Base-by-base conservation (phyloP, 2,888 invertebrate species). In the Xanthorhoe designata region DNA sequence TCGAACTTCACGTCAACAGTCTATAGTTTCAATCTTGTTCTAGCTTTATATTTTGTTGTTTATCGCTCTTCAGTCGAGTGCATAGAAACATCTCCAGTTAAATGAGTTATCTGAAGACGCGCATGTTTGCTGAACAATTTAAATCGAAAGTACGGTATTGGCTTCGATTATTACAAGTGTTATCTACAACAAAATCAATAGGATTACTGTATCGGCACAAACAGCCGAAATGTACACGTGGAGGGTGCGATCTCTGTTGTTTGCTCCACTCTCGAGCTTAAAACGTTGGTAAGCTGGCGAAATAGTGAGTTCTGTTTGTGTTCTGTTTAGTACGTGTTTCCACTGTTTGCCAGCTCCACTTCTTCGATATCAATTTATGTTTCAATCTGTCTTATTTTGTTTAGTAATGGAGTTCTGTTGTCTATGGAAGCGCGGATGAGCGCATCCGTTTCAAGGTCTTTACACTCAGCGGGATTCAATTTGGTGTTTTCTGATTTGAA, bases 141-240 rank as follows among this genome's bases (percentile, higher is more conserved):
- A 68, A 72, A 63, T 69, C 17, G 64, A 59, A 67, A 67, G 69
- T 67, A 57, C 59, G 56, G 49, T 58, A 57, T 61, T 64, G 63
- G 69, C 60, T 68, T 72, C 70, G 67, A 73, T 73, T 72, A 71
- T 68, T 66, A 64, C 65, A 64, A 70, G 66, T 69, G 71, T 74
- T 76, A 78, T 77, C 72, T 74, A 66, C 71, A 72, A 72, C 69
- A 74, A 68, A 76, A 78, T 75, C 76, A 79, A 76, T 78, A 78
- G 66, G 61, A 62, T 68, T 67, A 74, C 73, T 69, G 71, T 78
- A 75, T 77, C 71, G 65, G 57, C 61, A 70, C 71, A 74, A 68
- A 71, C 59, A 73, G 73, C 74, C 71, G 73, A 70, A 75, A 64
- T 55, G 64, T 60, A 59, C 50, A 60, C 47, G 60, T 54, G 57